Conservation (phyloP, 2,113 vertebrate species). For the Chauna torquata region DNA sequence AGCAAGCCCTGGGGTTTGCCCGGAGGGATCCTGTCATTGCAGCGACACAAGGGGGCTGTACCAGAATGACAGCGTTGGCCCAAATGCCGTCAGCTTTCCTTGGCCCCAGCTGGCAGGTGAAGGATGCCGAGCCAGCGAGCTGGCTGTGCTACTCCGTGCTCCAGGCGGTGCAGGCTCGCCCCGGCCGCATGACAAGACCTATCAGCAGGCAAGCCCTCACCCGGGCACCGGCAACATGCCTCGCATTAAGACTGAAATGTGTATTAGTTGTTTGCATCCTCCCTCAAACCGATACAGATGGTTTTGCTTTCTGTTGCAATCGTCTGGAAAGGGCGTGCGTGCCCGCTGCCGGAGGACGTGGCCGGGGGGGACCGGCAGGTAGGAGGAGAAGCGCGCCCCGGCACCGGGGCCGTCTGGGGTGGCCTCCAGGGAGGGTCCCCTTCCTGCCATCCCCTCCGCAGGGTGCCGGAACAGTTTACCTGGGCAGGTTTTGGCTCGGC, state of each 20-base stretch:
- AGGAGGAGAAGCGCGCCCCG: not conserved
- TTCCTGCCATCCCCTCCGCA: not conserved
- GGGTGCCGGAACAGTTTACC: not conserved
- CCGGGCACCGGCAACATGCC: not conserved
- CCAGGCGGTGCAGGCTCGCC: fast-evolving
- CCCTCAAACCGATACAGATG: not conserved
- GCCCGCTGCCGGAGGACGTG: not conserved
- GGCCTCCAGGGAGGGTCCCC: not conserved
- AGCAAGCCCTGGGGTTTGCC: not conserved
- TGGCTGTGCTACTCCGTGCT: not conserved
- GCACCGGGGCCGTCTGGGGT: not conserved
- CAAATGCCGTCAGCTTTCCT: not conserved
- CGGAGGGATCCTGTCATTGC: no score
- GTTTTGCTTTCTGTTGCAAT: not conserved
- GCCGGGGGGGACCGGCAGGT: not conserved
- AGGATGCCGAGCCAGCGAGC: fast-evolving
- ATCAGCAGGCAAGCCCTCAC: not conserved
- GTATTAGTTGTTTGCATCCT: not conserved
- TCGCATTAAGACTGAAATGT: not conserved
- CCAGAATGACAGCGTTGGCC: not conserved
- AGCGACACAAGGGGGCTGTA: not conserved
- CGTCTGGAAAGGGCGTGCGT: not conserved
- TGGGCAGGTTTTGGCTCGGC: not conserved
- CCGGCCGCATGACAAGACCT: not conserved
- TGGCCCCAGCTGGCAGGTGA: not conserved